phyloP scores from a whole-genome alignment of 2,888 invertebrate genomes.

The Abrostola triplasia region DNA sequence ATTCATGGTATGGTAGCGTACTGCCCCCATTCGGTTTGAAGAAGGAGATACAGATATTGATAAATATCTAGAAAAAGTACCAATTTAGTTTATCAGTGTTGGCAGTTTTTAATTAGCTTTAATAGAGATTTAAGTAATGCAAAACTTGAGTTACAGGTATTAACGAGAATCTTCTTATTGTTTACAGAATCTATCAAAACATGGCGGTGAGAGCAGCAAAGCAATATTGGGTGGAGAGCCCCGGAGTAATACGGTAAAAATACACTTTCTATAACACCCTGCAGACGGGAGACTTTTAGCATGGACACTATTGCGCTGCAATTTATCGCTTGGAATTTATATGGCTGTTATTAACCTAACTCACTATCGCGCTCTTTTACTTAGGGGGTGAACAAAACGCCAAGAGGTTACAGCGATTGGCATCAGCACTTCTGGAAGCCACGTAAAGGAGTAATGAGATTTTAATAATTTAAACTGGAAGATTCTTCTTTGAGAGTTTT shows the following conservation, averaged over 20 bases:
- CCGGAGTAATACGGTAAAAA: slow-evolving; percentile 32
- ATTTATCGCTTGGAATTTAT: slow-evolving; percentile 23
- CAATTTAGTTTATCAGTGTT: too few relatives aligned
- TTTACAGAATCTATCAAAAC: slow-evolving; percentile 34
- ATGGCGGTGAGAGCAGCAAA: slow-evolving; percentile 14
- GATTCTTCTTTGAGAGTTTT: background rate
- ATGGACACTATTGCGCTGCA: slow-evolving; percentile 23
- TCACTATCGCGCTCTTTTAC: slow-evolving; percentile 35
- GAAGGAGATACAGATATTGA: too few relatives aligned
- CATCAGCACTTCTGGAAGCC: slow-evolving; percentile 53
- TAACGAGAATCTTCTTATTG: background rate
- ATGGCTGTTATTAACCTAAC: slow-evolving; percentile 22
- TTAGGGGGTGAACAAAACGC: slow-evolving; percentile 34
- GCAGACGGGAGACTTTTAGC: slow-evolving; percentile 12
- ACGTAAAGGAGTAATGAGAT: slow-evolving; percentile 40
- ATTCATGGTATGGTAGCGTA: too few relatives aligned
- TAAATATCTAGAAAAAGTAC: too few relatives aligned
- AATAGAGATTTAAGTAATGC: background rate
- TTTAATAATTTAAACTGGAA: slow-evolving; percentile 31
- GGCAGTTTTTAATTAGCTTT: background rate
- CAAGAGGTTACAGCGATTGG: slow-evolving; percentile 32
- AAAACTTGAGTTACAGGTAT: background rate
- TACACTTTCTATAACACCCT: background rate
- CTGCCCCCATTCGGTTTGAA: too few relatives aligned
- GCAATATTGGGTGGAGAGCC: background rate